Percentiles rank a stretch among this genome's conserved stretches.
phyloP scores from a whole-genome alignment of 2,888 invertebrate species.

The Phyllotreta cruciferae region DNA sequence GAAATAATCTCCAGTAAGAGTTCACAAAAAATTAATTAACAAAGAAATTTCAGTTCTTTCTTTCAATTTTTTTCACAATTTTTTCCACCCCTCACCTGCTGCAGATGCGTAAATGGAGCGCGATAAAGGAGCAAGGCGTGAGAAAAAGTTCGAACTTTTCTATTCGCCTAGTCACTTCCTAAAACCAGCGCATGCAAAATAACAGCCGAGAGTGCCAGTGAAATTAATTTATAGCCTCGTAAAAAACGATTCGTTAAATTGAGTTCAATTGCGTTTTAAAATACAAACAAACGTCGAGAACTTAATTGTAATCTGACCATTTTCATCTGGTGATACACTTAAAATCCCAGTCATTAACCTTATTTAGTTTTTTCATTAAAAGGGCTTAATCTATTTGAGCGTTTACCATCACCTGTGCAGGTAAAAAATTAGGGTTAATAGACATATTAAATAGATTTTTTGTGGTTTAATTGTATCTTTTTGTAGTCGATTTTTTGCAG shows the following conservation, averaged over 20 bases:
- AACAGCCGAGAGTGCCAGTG: too few species aligned
- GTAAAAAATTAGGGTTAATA: constrained; percentile 23
- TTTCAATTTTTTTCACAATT: not conserved
- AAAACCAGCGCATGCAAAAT: too few species aligned
- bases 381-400: constrained; percentile 22
- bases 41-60: too few species aligned
- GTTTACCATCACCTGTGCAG: constrained; percentile 24
- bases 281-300: too few species aligned
- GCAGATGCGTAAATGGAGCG: constrained; percentile 38
- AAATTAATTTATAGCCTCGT: too few species aligned
- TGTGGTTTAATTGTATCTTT: not conserved
- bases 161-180: too few species aligned
- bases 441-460: constrained; percentile 6
- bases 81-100: constrained; percentile 35
- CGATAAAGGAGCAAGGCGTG: constrained; percentile 28
- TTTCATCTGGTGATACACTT: not conserved
- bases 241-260: too few species aligned
- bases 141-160: constrained; percentile 15
- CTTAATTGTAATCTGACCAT: too few species aligned
- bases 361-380: constrained; percentile 9
- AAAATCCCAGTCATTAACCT: constrained; percentile 12
- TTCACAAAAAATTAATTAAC: too few species aligned
- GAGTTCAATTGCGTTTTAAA: too few species aligned
- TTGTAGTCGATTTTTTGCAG: not conserved
- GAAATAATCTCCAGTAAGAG: too few species aligned